Conservation (phyloP, 2,797 vertebrate genomes). For the Paedocypris micromegethes region DNA sequence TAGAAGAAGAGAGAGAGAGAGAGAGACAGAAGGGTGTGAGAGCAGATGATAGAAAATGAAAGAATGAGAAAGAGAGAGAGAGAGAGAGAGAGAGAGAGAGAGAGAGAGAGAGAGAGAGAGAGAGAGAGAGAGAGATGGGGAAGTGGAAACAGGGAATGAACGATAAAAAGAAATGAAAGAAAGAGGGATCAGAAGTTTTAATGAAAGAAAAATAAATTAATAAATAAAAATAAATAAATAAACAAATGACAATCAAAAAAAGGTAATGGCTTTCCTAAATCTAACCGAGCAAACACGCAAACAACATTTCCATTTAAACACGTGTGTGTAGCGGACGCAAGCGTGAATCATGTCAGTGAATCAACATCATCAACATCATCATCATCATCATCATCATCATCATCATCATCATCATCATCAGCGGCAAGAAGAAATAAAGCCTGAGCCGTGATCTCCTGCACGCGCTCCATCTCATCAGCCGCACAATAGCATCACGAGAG, state of each 20-base stretch:
- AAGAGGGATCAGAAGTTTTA: neutral
- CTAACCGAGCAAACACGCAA: no score
- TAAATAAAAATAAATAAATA: conserved; percentile 24
- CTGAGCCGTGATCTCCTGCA: conserved; percentile 21
- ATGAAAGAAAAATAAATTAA: conserved; percentile 21
- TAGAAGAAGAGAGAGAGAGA: neutral
- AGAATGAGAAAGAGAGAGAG: neutral
- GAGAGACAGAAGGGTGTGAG: neutral
- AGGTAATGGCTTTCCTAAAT: no score
- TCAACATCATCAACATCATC: neutral
- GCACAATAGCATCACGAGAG: conserved; percentile 29
- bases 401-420: conserved; percentile 8
- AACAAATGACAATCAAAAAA: neutral
- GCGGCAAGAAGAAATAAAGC: neutral
- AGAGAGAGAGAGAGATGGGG: neutral
- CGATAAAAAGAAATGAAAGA: no score
- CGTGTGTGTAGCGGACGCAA: no score
- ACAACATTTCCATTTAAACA: no score
- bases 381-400: neutral
- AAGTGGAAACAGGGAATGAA: neutral
- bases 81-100: neutral
- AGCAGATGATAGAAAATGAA: neutral
- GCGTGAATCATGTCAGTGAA: conserved; percentile 1
- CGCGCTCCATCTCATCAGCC: conserved; percentile 34
- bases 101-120: conserved; percentile 1